Percentiles rank a stretch among this genome's conserved stretches.
These are phyloP conservation scores for Calliphora vicina DNA, from an alignment of 1,140 invertebrate genomes.

Conservation along the genomic window DNA sequence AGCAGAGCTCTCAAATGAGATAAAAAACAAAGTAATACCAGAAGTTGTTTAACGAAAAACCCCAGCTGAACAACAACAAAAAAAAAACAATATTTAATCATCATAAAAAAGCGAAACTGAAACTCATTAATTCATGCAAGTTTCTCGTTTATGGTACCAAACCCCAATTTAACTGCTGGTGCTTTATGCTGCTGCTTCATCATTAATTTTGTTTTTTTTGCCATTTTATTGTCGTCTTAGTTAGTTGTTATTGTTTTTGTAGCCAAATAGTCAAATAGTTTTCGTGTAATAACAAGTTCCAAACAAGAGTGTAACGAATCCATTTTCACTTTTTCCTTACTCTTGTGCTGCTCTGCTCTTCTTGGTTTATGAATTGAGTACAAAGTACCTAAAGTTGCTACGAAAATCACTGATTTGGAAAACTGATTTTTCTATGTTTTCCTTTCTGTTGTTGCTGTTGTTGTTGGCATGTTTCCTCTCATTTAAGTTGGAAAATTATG, in stretches of 20 bases:
- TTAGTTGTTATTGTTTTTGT: not conserved
- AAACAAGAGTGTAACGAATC: slow-evolving; percentile 13
- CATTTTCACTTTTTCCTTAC: not conserved
- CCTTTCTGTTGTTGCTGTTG: not conserved
- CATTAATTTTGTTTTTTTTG: not conserved
- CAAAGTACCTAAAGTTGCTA: not conserved
- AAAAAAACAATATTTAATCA: too few relatives aligned
- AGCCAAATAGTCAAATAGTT: not conserved
- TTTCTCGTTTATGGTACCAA: not conserved
- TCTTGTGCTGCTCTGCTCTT: not conserved
- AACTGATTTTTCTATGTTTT: not conserved
- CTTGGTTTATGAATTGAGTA: not conserved
- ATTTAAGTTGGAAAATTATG: not conserved
- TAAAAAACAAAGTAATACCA: not conserved
- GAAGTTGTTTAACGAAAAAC: not conserved
- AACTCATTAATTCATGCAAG: not conserved
- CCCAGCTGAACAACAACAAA: too few relatives aligned
- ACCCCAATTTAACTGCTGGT: not conserved
- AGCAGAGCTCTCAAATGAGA: too few relatives aligned
- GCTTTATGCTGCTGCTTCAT: not conserved
- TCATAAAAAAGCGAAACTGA: not conserved
- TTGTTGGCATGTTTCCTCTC: not conserved
- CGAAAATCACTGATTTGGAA: not conserved
- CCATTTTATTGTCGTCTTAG: not conserved
- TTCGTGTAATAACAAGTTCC: not conserved